These are phyloP conservation scores for Lepus oiostolus DNA, from an alignment of 2,797 vertebrate species.

Conservation along the genomic window DNA sequence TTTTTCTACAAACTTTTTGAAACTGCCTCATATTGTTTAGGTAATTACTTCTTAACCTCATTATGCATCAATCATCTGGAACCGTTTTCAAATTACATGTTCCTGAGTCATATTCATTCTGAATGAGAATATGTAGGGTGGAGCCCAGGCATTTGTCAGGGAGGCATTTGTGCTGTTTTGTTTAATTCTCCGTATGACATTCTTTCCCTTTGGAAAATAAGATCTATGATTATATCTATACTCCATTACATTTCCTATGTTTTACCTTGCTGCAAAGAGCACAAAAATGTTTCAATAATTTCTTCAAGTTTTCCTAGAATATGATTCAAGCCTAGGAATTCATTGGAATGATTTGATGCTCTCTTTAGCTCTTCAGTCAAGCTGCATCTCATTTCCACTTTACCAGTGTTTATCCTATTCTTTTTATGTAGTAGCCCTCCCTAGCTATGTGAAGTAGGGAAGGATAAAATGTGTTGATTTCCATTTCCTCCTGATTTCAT, in stretches of 20 bases:
- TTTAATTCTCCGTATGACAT: neutral
- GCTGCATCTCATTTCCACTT: neutral
- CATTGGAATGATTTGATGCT: neutral
- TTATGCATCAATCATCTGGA: neutral
- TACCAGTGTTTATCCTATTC: neutral
- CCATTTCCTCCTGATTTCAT: conserved; percentile 42
- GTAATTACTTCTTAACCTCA: neutral
- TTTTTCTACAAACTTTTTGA: too few relatives aligned
- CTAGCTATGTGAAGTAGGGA: neutral
- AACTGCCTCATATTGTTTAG: neutral
- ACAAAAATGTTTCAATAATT: neutral
- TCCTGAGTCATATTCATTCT: neutral
- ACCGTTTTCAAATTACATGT: neutral
- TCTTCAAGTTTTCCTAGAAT: neutral
- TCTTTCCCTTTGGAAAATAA: conserved; percentile 33
- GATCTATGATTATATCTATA: neutral
- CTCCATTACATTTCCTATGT: neutral
- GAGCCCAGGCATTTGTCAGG: neutral
- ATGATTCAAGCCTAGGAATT: neutral
- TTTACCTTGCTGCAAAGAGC: neutral
- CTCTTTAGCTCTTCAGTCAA: neutral
- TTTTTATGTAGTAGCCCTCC: neutral
- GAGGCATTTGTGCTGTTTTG: neutral
- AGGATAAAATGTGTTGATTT: neutral
- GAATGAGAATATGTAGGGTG: neutral